A percentile compares a stretch with the other conserved stretches of the same genome.
Evolutionary conservation across 2,888 invertebrate species (phyloP).

Genomic region (Dendrolimus houi): DNA sequence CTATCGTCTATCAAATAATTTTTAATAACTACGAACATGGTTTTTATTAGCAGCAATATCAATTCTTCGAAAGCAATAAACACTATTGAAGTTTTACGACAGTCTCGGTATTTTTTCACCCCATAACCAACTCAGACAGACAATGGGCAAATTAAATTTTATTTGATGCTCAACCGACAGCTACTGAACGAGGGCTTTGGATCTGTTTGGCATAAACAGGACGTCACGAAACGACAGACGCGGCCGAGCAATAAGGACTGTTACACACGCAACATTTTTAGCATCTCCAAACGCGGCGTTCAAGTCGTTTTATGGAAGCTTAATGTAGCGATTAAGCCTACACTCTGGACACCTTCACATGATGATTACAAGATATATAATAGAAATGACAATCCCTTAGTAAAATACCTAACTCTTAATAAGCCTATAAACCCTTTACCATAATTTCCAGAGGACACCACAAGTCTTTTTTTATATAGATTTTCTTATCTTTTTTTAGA

Average conservation of each 20-base stretch:
- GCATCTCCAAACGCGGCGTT: neutral
- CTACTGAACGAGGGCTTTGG: slow-evolving; percentile 39
- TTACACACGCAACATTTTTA: slow-evolving; percentile 23
- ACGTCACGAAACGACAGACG: slow-evolving; percentile 38
- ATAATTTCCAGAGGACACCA: no score
- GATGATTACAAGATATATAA: no score
- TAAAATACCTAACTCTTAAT: no score
- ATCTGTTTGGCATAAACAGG: slow-evolving; percentile 50
- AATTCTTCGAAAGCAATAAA: slow-evolving; percentile 2
- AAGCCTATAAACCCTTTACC: no score
- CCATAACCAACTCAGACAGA: slow-evolving; percentile 25
- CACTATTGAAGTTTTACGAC: slow-evolving; percentile 6
- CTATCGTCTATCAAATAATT: no score
- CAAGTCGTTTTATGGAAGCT: no score
- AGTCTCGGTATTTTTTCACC: slow-evolving; percentile 16
- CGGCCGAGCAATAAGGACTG: slow-evolving; percentile 21
- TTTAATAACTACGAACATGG: no score
- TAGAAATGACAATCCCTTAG: no score
- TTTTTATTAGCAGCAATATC: neutral
- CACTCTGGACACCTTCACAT: no score
- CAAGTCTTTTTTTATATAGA: no score
- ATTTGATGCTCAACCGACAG: slow-evolving; percentile 47
- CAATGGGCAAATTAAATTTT: slow-evolving; percentile 66
- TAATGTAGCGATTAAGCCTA: no score
- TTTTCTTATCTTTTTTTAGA: no score